A percentile compares a stretch with the other conserved stretches of the same genome.
Evolutionary conservation across 2,888 invertebrate genomes (phyloP).

Genomic region (Leucophenga montana): DNA sequence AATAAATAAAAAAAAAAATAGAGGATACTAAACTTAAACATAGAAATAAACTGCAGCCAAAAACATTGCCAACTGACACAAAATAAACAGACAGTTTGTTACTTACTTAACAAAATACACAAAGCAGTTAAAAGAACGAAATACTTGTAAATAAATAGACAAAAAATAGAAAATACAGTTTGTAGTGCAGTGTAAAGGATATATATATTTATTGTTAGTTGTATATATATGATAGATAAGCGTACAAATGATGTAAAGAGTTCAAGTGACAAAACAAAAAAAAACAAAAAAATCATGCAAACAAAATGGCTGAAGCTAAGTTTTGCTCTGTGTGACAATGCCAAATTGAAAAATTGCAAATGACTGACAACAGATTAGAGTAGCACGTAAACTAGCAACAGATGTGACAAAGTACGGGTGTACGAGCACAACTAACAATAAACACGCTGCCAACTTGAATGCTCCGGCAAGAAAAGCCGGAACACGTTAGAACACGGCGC

Average conservation of each 20-base stretch:
- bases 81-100: slow-evolving; percentile 64
- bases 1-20: background rate
- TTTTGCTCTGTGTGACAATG: slow-evolving; percentile 62
- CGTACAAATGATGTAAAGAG: too few species aligned
- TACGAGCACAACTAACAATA: background rate
- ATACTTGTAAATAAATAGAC: background rate
- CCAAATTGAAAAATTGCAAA: slow-evolving; percentile 66
- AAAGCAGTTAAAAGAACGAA: background rate
- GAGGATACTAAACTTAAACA: background rate
- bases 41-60: slow-evolving; percentile 28
- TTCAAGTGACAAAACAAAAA: background rate
- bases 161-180: background rate
- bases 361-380: slow-evolving; percentile 64
- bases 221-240: too few species aligned
- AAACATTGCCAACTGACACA: slow-evolving; percentile 59
- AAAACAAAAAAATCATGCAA: background rate
- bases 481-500: too few species aligned
- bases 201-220: too few species aligned
- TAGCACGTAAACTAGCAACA: slow-evolving; percentile 52
- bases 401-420: slow-evolving; percentile 30
- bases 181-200: slow-evolving; percentile 4
- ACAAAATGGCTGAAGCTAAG: slow-evolving; percentile 49
- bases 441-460: background rate
- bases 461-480: too few species aligned
- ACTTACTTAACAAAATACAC: slow-evolving; percentile 59